These are phyloP conservation scores for Morone chrysops DNA, from an alignment of 2,113 vertebrate species.

Conservation along the genomic window DNA sequence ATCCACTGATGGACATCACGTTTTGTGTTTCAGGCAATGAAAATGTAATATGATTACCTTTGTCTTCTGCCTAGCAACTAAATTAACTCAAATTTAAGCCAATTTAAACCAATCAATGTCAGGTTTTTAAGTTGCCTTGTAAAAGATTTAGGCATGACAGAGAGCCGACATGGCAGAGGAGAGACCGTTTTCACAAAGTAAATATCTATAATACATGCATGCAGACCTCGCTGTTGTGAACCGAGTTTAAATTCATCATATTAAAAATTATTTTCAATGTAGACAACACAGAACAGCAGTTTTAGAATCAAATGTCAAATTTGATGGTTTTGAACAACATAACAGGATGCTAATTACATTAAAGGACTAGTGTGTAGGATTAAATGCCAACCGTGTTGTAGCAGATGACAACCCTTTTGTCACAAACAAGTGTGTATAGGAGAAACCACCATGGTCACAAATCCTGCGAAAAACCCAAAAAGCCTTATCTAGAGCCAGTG, in stretches of 20 bases:
- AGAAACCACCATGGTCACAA: too few relatives aligned
- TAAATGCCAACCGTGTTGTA: too few relatives aligned
- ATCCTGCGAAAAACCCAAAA: too few relatives aligned
- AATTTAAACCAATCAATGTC: neutral
- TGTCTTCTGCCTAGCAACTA: neutral
- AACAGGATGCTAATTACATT: neutral
- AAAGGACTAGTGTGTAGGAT: too few relatives aligned
- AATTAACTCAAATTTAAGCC: neutral
- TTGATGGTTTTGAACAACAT: neutral
- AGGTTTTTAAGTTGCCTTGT: neutral
- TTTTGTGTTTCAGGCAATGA: neutral
- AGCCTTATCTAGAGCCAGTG: too few relatives aligned
- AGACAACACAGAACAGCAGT: neutral
- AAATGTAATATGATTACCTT: neutral
- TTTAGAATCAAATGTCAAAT: neutral
- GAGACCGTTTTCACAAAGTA: neutral
- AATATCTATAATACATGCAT: neutral
- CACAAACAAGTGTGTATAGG: too few relatives aligned
- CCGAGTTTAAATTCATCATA: neutral
- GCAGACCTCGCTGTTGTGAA: neutral
- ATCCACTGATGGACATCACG: neutral
- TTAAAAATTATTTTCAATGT: neutral
- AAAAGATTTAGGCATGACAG: neutral
- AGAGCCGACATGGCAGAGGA: neutral
- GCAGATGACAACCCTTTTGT: too few relatives aligned